Percentiles rank a stretch among this genome's conserved stretches.
Conservation (phyloP, 1,140 invertebrate genomes). For the Drosophila baimaii region DNA sequence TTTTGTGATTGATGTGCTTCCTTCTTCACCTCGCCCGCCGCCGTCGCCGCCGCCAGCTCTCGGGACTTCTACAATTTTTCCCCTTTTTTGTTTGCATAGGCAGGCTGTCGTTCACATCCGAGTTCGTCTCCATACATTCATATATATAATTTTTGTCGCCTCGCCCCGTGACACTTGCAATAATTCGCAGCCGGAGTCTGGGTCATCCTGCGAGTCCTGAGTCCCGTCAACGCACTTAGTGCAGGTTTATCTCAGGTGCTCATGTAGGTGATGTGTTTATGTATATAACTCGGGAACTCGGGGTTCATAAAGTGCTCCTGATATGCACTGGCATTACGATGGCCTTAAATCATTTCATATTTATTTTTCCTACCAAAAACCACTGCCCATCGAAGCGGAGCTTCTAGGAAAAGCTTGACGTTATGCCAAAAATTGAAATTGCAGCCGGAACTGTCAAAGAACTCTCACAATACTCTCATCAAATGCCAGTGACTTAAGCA, state of each 20-base stretch:
- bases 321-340: slow-evolving; percentile 9
- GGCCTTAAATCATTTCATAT: slow-evolving; percentile 2
- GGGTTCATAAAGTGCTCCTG: slow-evolving; percentile 10
- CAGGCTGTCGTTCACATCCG: slow-evolving; percentile 38
- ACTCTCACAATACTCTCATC: slow-evolving; percentile 42
- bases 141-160: slow-evolving; percentile 64
- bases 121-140: neutral
- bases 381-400: neutral
- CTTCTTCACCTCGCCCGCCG: slow-evolving; percentile 22
- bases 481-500: slow-evolving; percentile 31
- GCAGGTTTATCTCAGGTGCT: slow-evolving; percentile 58
- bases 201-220: slow-evolving; percentile 34
- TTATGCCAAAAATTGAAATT: slow-evolving; percentile 31
- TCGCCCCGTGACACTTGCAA: slow-evolving; percentile 65
- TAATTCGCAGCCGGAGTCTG: slow-evolving; percentile 61
- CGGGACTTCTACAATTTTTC: slow-evolving; percentile 33
- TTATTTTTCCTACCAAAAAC: slow-evolving; percentile 16
- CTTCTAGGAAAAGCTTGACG: neutral
- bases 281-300: neutral
- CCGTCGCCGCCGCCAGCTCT: slow-evolving; percentile 11
- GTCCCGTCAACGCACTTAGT: slow-evolving; percentile 50
- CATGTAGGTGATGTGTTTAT: slow-evolving; percentile 52
- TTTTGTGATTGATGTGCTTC: slow-evolving; percentile 80
- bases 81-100: slow-evolving; percentile 55
- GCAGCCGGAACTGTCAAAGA: slow-evolving; percentile 52